phyloP scores from a whole-genome alignment of 92 coral and sea anemone species.

The Paragorgia papillata region DNA sequence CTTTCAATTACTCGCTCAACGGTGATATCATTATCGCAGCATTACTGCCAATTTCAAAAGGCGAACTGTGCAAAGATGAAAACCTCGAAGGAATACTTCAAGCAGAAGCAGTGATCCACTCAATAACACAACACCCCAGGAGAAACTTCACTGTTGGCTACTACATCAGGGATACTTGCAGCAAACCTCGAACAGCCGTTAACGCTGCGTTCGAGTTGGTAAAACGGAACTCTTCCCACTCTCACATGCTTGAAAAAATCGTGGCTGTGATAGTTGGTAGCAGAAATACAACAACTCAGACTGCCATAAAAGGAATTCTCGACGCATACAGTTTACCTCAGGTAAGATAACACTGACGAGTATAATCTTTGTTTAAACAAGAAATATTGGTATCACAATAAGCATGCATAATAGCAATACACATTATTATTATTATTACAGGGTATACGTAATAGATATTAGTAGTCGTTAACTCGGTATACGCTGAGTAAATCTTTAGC shows the following conservation, averaged over 20 bases:
- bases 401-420: too few species aligned
- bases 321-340: neutral
- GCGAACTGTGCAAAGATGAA: neutral
- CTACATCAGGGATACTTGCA: neutral
- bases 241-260: neutral
- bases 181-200: neutral
- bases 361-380: too few species aligned
- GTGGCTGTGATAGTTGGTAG: neutral
- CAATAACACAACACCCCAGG: neutral
- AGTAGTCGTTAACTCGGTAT: too few species aligned
- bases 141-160: conserved; percentile 4
- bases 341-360: neutral
- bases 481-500: too few species aligned
- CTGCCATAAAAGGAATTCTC: neutral
- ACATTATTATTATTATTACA: too few species aligned
- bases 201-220: neutral
- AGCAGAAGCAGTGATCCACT: neutral
- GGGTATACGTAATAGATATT: too few species aligned
- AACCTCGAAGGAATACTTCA: neutral
- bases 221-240: neutral
- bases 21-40: conserved; percentile 3
- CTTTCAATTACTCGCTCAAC: neutral
- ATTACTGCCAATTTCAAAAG: neutral
- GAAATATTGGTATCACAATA: too few species aligned
- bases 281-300: neutral